phyloP scores from a whole-genome alignment of 2,113 vertebrate genomes.

The Zingel zingel region DNA sequence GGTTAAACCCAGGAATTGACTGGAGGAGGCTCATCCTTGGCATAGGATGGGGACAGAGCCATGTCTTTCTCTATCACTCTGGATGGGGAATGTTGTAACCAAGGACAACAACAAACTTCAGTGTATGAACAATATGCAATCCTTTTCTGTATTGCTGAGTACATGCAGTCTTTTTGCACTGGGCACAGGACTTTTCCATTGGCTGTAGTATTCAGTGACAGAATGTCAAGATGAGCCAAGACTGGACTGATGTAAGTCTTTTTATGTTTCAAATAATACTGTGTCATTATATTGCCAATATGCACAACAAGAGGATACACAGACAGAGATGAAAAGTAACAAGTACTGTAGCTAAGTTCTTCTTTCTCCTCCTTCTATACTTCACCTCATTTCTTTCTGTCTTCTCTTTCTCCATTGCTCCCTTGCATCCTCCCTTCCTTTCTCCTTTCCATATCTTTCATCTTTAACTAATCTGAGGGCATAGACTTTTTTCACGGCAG shows the following conservation, averaged over 20 bases:
- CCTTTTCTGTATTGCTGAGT: neutral
- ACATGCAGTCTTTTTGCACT: neutral
- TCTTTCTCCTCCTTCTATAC: neutral
- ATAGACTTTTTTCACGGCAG: too few species aligned
- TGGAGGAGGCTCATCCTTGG: conserved; percentile 12
- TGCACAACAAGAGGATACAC: neutral
- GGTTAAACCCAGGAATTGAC: conserved; percentile 34
- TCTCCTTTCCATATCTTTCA: neutral
- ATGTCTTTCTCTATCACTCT: too few species aligned
- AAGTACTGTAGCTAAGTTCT: neutral
- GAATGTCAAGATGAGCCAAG: neutral
- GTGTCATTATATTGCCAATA: neutral
- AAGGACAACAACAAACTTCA: neutral
- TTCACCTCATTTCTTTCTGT: neutral
- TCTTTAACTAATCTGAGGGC: neutral
- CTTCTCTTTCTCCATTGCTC: neutral
- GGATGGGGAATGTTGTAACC: neutral
- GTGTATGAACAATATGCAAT: neutral
- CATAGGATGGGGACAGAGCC: neutral
- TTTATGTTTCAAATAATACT: neutral
- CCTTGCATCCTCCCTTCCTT: neutral
- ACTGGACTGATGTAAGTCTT: neutral
- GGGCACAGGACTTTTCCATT: conserved; percentile 9
- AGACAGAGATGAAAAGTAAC: neutral
- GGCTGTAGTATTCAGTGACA: neutral